These are phyloP conservation scores for Drosophila demipolita DNA, from an alignment of 2,888 invertebrate species.

Conservation along the genomic window DNA sequence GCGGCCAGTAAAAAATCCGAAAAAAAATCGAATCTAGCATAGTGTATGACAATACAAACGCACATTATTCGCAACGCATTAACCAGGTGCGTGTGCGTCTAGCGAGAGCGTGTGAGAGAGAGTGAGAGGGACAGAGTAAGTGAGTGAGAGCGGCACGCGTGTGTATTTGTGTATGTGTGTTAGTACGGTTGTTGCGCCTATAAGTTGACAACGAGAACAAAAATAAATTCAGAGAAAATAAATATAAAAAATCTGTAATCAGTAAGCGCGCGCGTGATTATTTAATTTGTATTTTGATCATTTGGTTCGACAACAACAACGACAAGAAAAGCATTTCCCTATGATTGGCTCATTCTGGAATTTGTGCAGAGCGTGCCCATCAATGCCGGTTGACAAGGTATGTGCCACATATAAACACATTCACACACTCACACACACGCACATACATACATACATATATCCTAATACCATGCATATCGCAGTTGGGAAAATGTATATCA, in stretches of 20 bases:
- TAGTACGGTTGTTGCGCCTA: slow-evolving; percentile 61
- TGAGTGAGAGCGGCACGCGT: slow-evolving; percentile 40
- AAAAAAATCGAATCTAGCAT: slow-evolving; percentile 58
- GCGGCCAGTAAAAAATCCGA: slow-evolving; percentile 39
- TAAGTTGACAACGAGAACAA: slow-evolving; percentile 43
- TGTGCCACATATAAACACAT: slow-evolving; percentile 1
- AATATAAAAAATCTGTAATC: slow-evolving; percentile 34
- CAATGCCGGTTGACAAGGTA: slow-evolving; percentile 98
- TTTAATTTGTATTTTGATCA: slow-evolving; percentile 68
- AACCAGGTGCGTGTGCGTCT: slow-evolving; percentile 72
- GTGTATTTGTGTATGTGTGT: slow-evolving; percentile 56
- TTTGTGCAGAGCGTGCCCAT: slow-evolving; percentile 98
- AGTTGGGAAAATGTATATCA: not conserved
- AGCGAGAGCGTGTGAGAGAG: slow-evolving; percentile 35
- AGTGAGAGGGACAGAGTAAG: slow-evolving; percentile 18
- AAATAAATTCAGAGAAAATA: slow-evolving; percentile 9
- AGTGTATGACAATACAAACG: slow-evolving; percentile 68
- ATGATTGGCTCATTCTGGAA: slow-evolving; percentile 99
- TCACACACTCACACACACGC: not conserved
- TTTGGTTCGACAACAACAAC: slow-evolving; percentile 58
- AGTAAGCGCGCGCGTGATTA: slow-evolving; percentile 62
- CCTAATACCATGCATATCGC: not conserved
- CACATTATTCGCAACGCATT: slow-evolving; percentile 75
- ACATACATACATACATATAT: not conserved
- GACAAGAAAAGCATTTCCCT: slow-evolving; percentile 85